Evolutionary conservation across 1,140 invertebrate species (phyloP), one percentile per base, ranked within the genome.

Genomic region (Tyrophagus putrescentiae): DNA sequence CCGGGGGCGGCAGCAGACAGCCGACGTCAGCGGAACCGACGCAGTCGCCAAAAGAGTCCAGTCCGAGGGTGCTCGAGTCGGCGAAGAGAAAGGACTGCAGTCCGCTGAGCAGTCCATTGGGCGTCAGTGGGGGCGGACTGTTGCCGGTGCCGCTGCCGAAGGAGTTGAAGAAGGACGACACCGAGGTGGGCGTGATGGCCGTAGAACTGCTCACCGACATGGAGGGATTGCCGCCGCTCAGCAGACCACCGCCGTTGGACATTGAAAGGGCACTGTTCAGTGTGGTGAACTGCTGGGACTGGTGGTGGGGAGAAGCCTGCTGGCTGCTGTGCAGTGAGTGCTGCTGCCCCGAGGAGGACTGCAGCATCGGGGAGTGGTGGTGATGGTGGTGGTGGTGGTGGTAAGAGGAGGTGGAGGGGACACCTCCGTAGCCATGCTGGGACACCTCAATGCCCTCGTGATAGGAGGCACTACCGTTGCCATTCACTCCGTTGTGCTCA

Each of bases 41-140:
- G 32, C 23, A 11, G 23, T 16, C 48, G 23, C 27, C 48, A 52
- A 54, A 54, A 34, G 52, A 1, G 27, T 54, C 52, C 3, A 54
- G 7, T 1, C 13, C 3, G 25, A 13, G 13, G 4, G 13, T 31
- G 27, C 9, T 18, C 9, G 52, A 54, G 27, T 54, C 52, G 1
- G 52, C 4, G 39, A 54, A 54, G 4, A 54, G 25, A 25, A 54
- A 54, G n/a, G 52, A 54, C 32, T 54, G 52, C 13, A 54, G 28
- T 27, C 52, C 52, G 39, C 27, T 31, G 11, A 54, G 52, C 21
- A 54, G 3, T 18, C 52, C 52, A 16, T 54, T 54, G 9, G 52
- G 52, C 25, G 52, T 54, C 13, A 54, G 27, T 32, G 52, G 52
- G 32, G 52, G 52, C 21, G 52, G 52, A 27, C 13, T 27, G 13